phyloP scores from a whole-genome alignment of 2,797 vertebrate species.

The Lates japonicus region DNA sequence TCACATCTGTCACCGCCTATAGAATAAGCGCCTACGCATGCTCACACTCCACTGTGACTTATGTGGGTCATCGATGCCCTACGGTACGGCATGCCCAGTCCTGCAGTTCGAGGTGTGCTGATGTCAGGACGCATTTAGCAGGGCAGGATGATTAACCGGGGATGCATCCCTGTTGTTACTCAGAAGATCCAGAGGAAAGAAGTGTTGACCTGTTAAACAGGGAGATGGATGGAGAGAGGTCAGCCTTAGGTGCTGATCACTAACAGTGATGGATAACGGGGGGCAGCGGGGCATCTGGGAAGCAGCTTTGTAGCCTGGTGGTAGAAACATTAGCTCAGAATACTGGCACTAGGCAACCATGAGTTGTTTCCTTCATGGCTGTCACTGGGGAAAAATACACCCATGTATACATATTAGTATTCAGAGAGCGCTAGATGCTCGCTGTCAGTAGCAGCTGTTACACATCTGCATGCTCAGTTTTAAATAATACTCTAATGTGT shows the following conservation, averaged over 20 bases:
- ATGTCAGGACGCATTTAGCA: constrained; percentile 75
- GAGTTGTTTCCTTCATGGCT: constrained; percentile 18
- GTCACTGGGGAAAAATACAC: constrained; percentile 12
- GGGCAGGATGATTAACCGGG: constrained; percentile 61
- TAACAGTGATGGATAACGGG: constrained; percentile 51
- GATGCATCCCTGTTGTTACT: constrained; percentile 62
- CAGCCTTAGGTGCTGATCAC: constrained; percentile 42
- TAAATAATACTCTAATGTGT: constrained; percentile 22
- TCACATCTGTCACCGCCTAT: constrained; percentile 67
- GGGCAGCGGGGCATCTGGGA: constrained; percentile 37
- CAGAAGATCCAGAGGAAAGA: constrained; percentile 49
- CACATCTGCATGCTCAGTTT: constrained; percentile 11
- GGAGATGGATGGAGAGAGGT: constrained; percentile 53
- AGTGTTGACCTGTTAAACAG: constrained; percentile 47
- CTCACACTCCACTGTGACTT: constrained; percentile 61
- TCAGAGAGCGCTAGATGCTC: constrained; percentile 2
- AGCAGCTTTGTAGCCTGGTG: constrained; percentile 15
- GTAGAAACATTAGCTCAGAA: constrained; percentile 4
- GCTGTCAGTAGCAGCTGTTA: constrained; percentile 35
- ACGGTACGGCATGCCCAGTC: constrained; percentile 66
- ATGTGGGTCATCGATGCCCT: constrained; percentile 81
- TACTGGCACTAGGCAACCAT: constrained; percentile 6
- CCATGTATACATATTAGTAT: constrained; percentile 19
- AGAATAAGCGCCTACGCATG: constrained; percentile 57
- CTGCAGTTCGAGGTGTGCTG: constrained; percentile 74